Conservation (phyloP, 2,797 vertebrate species). For the Tolypeutes matacus region DNA sequence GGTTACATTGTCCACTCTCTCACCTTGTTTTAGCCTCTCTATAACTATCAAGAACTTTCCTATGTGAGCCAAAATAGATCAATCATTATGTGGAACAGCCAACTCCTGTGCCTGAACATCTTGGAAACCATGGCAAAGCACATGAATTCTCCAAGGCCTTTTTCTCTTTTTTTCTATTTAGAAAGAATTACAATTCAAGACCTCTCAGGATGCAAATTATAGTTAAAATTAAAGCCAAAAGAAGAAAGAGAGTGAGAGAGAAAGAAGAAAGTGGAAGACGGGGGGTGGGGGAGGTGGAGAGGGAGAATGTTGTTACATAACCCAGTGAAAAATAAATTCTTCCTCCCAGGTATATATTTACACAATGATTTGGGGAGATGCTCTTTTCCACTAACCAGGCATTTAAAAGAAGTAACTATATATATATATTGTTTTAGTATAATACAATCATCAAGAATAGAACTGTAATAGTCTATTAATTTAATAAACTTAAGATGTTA, state of each 20-base stretch:
- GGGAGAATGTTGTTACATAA: neutral
- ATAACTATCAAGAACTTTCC: slow-evolving; percentile 52
- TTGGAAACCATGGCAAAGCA: neutral
- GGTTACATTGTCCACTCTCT: slow-evolving; percentile 26
- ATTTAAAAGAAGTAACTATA: neutral
- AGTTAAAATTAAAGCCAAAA: slow-evolving; percentile 33
- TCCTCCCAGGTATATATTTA: neutral
- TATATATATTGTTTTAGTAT: neutral
- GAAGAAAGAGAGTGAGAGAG: neutral
- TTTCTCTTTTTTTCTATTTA: neutral
- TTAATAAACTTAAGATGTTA: neutral
- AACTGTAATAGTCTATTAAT: neutral
- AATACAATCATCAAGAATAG: neutral
- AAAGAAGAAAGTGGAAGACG: neutral
- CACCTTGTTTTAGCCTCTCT: slow-evolving; percentile 58
- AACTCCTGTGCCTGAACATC: neutral
- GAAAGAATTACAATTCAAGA: neutral
- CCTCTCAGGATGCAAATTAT: neutral
- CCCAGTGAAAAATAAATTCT: neutral
- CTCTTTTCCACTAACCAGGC: neutral
- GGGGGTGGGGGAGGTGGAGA: too few relatives aligned
- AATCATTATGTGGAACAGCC: neutral
- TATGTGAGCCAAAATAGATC: slow-evolving; percentile 34
- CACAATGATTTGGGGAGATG: neutral
- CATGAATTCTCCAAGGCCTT: neutral